Evolutionary conservation across 2,113 vertebrate genomes (phyloP), one percentile per base, ranked within the genome.

Genomic region (Xiphophorus maculatus): DNA sequence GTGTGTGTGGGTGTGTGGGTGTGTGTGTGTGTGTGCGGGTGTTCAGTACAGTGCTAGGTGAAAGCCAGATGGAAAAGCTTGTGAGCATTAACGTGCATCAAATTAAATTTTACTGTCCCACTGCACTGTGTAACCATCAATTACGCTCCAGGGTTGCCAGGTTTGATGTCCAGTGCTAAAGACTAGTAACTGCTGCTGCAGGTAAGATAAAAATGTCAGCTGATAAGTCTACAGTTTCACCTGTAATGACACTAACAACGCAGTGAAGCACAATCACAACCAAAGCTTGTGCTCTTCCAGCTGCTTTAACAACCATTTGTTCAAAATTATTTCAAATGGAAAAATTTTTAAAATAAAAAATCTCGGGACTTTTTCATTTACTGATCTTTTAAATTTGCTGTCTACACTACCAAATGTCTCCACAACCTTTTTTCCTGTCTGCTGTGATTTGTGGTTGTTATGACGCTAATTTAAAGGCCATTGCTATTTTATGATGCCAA

Each of bases 61-160:
- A 48, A 48, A 48, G 44, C 44, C 44, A 48, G 44, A 48, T 48
- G 44, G 44, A 48, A 48, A 48, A 19, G 44, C 44, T 48, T 62
- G 54, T 27, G 33, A 63, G 48, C 27, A 25, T 80, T 69, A 76
- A 73, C 58, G 58, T 75, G 76, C 76, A 87, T 81, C 73, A 77
- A 83, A 85, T 81, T 61, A 35, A n/a, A 79, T 84, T 71, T 61
- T 76, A 71, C 72, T 79, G 63, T 83, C 51, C 77, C 44, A 48
- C 44, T 48, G 44, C 19, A 11, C 69, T 40, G 0, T 63, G 60
- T 48, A 48, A 48, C 44, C 44, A 48, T 48, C 17, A 48, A 48
- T 80, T 69, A 64, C 75, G 22, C 7, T 67, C 19, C 5, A 10
- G n/a, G 15, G 66, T 74, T 63, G 63, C 60, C 69, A 37, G 66